A percentile compares a stretch with the other conserved stretches of the same genome.
phyloP scores from a whole-genome alignment of 2,797 vertebrate genomes.

The Nyctibius grandis region DNA sequence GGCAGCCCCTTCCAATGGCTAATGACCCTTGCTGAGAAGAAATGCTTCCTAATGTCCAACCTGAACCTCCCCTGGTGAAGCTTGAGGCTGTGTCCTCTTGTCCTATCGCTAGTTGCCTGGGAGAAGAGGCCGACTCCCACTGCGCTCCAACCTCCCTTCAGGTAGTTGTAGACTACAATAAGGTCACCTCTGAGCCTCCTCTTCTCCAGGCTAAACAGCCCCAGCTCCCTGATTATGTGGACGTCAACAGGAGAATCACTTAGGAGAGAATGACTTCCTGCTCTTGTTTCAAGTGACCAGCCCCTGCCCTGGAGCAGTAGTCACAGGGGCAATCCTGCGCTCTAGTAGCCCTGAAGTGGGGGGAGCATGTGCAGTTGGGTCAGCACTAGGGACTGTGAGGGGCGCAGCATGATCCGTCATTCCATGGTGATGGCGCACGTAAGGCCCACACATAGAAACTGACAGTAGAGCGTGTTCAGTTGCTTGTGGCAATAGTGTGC shows the following conservation, averaged over 20 bases:
- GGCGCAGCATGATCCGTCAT: rapidly evolving
- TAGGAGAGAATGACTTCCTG: not conserved
- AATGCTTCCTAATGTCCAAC: no score
- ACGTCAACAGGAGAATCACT: not conserved
- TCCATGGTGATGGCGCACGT: not conserved
- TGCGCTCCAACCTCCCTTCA: no score
- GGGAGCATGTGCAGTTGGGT: not conserved
- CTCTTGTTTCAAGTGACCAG: not conserved
- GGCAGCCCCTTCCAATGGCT: no score
- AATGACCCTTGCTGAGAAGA: no score
- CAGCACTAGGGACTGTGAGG: not conserved
- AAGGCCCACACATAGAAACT: not conserved
- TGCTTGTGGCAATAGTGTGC: not conserved
- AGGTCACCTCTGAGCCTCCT: no score
- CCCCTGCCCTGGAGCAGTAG: not conserved
- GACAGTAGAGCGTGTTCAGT: not conserved
- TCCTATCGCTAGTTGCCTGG: no score
- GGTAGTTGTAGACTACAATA: no score
- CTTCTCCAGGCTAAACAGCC: no score
- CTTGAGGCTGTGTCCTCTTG: no score
- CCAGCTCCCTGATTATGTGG: no score
- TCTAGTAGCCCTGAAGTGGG: not conserved
- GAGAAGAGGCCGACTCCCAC: no score
- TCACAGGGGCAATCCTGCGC: not conserved
- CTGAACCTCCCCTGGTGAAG: no score